Base-by-base conservation (phyloP, 2,888 invertebrate species). In the Leptopilina drosophilae region DNA sequence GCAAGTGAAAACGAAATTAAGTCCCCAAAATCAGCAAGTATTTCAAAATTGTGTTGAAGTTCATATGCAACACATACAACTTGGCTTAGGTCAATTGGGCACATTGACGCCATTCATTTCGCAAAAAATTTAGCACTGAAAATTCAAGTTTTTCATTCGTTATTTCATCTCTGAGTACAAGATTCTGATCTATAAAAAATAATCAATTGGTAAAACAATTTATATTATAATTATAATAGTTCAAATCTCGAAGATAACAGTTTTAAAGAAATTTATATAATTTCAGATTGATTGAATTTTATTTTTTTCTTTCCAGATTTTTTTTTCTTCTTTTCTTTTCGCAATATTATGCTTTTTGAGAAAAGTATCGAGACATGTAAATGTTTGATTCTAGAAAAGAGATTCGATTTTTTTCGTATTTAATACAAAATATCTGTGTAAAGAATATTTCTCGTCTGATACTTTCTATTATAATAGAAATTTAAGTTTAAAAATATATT, bases 31-130 rank as follows among this genome's bases (percentile, higher is more conserved):
- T 92, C 94, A 96, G 86, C 94, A 94, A 85, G 93, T 95, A 65
- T 97, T 97, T 92, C 96, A 98, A 92, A 97, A 96, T 91, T 95
- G 95, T 91, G 96, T 99, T 7, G 98, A 98, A 92, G 96, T 97
- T 84, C 98, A 98, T 88, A 95, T 98, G 94, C 96, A 97, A 88
- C 96, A 97, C 90, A 97, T 97, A 87, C 96, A 97, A 92, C 94
- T 96, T 91, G 96, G 96, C 42, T 92, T 95, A 76, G 91, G 91
- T 64, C 91, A 92, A 82, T 87, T 90, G 79, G 91, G 91, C 76
- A 87, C 90, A 67, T 81, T 91, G 69, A 91, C 90, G 78, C 91
- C 91, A 9, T 92, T 91, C 81, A 91, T 91, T 88, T 89, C 89
- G 20, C 91, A 90, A 84, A 91, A 90, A 88, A 88, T 87, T 87